Evolutionary conservation across 2,888 invertebrate species (phyloP), one percentile per base, ranked within the genome.

Genomic region (Heliconius erato): DNA sequence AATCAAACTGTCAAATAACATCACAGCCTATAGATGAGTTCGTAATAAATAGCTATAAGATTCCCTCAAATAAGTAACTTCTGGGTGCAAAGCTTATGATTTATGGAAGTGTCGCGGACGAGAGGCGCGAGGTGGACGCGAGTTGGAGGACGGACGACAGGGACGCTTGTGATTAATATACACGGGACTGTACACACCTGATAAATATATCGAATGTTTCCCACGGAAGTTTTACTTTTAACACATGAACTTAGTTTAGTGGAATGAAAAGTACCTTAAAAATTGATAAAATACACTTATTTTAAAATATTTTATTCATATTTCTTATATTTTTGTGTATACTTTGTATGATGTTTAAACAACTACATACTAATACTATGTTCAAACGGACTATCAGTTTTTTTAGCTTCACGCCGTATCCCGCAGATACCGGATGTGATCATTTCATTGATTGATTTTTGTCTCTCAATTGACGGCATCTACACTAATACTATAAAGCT

Each of bases 11-110:
- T 44, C 71, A 71, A 71, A 44, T 14, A 71, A 2, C 12, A 59
- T 76, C 7, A 76, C 59, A 59, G n/a, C 35, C 3, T 59, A 26
- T 59, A 76, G 74, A 76, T 76, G 74, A 76, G 35, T 23, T 63
- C 59, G 3, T 76, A 35, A 76, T 76, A 35, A 59, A 76, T 63
- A 32, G 74, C 26, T 28, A 19, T 32, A 59, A 54, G 59, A 54
- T 44, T 16, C 3, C 12, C 35, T 76, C 63, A 59, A 76, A 35
- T 35, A 35, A 76, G 76, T 35, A 76, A 63, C 35, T 76, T 76
- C 35, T 63, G 54, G 35, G 63, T 63, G 35, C 12, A 74, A 76
- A 32, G 35, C 63, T 63, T 76, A 63, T 76, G 76, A 76, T 76
- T 76, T 63, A 76, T 76, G 76, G n/a, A 63, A n/a, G n/a, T 26